Base-by-base conservation (phyloP, 2,888 invertebrate genomes). In the Thecocarcelia acutangulata region DNA sequence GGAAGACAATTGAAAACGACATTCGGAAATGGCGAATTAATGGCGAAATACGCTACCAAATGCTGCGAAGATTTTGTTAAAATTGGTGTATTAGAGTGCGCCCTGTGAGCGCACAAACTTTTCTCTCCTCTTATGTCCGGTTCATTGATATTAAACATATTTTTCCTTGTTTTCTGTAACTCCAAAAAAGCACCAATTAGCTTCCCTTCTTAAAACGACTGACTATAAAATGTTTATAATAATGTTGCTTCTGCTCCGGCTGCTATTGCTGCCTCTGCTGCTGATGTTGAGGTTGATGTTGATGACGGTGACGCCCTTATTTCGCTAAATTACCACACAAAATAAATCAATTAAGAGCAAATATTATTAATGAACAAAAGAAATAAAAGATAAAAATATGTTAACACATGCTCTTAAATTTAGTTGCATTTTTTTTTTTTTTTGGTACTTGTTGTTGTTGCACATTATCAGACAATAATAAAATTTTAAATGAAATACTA, bases 301-400 rank as follows among this genome's bases (percentile, higher is more conserved):
- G 58, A 66, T 44, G 69, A 63, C 37, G 82, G 78, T 66, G 70
- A 82, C 82, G 82, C 82, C 82, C 82, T 82, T 78, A 78, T 82
- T 82, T 82, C 56, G 64, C 74, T 66, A 78, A 82, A 82, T 82
- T 82, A 75, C 82, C 74, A 70, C 63, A 80, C 61, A 81, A 77
- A 77, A 78, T 73, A 81, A 72, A 68, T 82, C 78, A 82, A 82
- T 82, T 82, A 82, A 61, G 66, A 77, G 76, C 56, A 77, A 76
- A 81, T 73, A 50, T 56, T 68, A 76, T 68, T 58, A 48, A 70
- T 46, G 52, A 37, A 72, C 11, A 24, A 11, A 42, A 44, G 15
- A 58, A 52, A 54, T 5, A n/a, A 56, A 50, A 59, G 52, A 58
- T 42, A 58, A 28, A 72, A 64, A 59, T 52, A 78, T 44, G 46